Evolutionary conservation across 2,797 vertebrate genomes (phyloP).

Genomic region (Gallirallus australis): DNA sequence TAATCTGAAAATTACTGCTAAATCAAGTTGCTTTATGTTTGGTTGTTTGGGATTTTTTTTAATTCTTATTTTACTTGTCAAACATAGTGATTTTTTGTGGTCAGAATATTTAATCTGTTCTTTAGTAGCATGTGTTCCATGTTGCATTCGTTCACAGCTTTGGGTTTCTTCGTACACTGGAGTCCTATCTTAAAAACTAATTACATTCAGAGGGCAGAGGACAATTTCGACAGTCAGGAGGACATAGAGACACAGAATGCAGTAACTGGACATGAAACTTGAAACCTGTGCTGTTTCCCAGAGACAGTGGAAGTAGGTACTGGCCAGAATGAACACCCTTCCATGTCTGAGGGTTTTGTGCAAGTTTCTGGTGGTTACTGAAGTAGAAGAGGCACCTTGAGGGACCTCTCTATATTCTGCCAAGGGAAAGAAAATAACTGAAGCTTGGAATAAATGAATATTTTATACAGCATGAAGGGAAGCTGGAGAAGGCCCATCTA

Average conservation of each 20-base stretch:
- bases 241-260: neutral
- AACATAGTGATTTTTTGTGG: neutral
- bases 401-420: neutral
- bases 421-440: neutral
- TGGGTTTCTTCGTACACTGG: neutral
- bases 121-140: neutral
- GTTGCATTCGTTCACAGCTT: neutral
- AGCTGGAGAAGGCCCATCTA: constrained; percentile 9
- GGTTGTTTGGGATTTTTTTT: too few species aligned
- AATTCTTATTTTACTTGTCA: neutral
- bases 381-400: neutral
- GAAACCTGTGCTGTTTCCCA: neutral
- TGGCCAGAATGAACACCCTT: neutral
- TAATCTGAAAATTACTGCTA: constrained; percentile 23
- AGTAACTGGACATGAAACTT: neutral
- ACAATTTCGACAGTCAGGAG: neutral
- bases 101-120: neutral
- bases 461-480: neutral
- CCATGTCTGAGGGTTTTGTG: neutral
- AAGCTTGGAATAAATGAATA: neutral
- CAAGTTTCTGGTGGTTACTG: neutral
- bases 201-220: neutral
- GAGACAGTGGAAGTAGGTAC: neutral
- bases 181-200: neutral
- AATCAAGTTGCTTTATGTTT: neutral